A percentile compares a stretch with the other conserved stretches of the same genome.
phyloP scores from a whole-genome alignment of 2,888 invertebrate genomes.

The Melieria crassipennis region DNA sequence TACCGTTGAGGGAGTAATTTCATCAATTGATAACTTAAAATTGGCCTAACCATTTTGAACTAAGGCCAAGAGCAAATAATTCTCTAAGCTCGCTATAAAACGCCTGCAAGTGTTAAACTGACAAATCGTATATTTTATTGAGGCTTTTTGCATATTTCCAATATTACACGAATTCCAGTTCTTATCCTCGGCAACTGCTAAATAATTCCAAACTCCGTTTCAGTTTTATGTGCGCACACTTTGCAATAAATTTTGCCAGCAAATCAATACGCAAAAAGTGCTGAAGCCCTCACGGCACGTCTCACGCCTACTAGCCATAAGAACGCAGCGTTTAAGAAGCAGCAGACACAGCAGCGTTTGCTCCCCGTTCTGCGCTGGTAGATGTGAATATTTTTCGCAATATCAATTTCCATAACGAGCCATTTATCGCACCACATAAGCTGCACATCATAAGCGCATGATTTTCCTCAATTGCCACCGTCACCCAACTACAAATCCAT shows the following conservation, averaged over 20 bases:
- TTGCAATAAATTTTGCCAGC: constrained; percentile 27
- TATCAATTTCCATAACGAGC: constrained; percentile 65
- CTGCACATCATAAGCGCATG: constrained; percentile 47
- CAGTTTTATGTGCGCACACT: not conserved
- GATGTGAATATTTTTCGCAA: constrained; percentile 43
- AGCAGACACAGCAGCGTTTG: no score
- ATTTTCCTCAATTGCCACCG: constrained; percentile 28
- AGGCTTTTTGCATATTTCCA: constrained; percentile 38
- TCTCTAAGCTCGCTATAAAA: not conserved
- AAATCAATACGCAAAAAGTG: constrained; percentile 42
- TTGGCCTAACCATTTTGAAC: no score
- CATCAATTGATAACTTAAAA: no score
- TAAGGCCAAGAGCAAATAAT: no score
- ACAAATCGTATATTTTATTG: constrained; percentile 63
- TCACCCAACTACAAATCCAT: no score
- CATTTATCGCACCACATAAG: constrained; percentile 61
- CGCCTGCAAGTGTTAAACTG: constrained; percentile 57
- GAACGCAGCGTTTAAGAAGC: no score
- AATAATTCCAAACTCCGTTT: constrained; percentile 5
- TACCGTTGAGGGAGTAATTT: no score
- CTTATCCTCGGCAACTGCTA: not conserved
- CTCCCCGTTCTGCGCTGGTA: not conserved
- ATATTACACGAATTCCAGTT: not conserved
- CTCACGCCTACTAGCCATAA: no score
- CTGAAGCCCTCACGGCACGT: no score